These are phyloP conservation scores for Papilio gigon DNA, from an alignment of 2,888 invertebrate genomes.

Conservation along the genomic window DNA sequence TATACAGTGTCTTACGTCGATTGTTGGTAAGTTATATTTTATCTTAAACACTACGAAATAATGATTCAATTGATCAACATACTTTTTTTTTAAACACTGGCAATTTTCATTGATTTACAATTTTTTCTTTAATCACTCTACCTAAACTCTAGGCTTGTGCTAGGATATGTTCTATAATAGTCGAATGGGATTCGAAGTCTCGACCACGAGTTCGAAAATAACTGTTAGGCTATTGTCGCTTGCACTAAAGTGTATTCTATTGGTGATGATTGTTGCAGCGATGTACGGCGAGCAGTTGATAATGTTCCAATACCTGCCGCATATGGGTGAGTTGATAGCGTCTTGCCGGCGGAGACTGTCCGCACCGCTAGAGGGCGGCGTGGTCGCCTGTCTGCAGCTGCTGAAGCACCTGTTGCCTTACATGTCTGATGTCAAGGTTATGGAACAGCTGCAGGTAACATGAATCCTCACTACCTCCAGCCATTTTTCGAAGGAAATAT, in stretches of 20 bases:
- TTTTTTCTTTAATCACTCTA: too few relatives aligned
- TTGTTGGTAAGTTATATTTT: conserved; percentile 85
- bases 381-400: conserved; percentile 91
- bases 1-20: conserved; percentile 93
- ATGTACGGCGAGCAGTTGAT: conserved; percentile 95
- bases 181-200: too few relatives aligned
- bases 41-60: too few relatives aligned
- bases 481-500: not conserved
- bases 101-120: too few relatives aligned
- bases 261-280: conserved; percentile 73
- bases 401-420: conserved; percentile 91
- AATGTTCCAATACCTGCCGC: conserved; percentile 93
- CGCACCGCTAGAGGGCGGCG: conserved; percentile 92
- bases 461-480: not conserved
- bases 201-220: too few relatives aligned
- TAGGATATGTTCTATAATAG: too few relatives aligned
- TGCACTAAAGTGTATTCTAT: not conserved
- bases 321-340: conserved; percentile 92
- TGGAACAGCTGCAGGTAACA: conserved; percentile 91
- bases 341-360: conserved; percentile 91
- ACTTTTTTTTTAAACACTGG: too few relatives aligned
- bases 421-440: conserved; percentile 90
- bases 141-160: too few relatives aligned
- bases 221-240: too few relatives aligned
- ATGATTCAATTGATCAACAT: too few relatives aligned